Percentiles rank a stretch among this genome's conserved stretches.
phyloP scores from a whole-genome alignment of 2,888 invertebrate species.

The Diachrysia chrysitis region DNA sequence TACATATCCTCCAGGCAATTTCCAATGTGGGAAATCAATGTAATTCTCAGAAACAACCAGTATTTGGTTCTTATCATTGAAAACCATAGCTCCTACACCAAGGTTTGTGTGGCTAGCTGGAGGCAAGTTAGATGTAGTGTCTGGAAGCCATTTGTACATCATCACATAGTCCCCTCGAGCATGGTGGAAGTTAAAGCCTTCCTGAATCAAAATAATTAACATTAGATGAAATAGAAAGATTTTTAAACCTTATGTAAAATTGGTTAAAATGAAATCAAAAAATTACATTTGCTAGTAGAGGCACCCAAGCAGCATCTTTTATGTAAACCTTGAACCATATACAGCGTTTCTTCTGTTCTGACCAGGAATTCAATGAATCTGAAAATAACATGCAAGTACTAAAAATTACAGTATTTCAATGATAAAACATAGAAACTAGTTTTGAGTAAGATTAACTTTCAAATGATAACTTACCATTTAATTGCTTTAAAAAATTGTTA shows the following conservation, averaged over 20 bases:
- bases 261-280: no score
- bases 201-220: constrained; percentile 75
- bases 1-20: constrained; percentile 97
- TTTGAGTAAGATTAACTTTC: not conserved
- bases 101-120: constrained; percentile 93
- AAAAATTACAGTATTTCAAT: not conserved
- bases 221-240: constrained; percentile 11
- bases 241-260: no score
- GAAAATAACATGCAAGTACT: constrained; percentile 32
- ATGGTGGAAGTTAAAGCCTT: constrained; percentile 96
- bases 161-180: constrained; percentile 93
- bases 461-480: constrained; percentile 87
- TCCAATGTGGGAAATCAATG: constrained; percentile 91
- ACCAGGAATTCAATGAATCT: constrained; percentile 93
- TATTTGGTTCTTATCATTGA: constrained; percentile 93
- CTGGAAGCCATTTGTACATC: constrained; percentile 95
- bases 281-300: constrained; percentile 92
- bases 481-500: constrained; percentile 84
- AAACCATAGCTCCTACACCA: constrained; percentile 96
- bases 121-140: constrained; percentile 91
- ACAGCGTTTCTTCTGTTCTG: constrained; percentile 90
- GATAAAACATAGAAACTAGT: not conserved
- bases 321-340: constrained; percentile 95
- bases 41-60: constrained; percentile 94
- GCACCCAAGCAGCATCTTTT: constrained; percentile 93